Conservation (phyloP, 2,888 invertebrate species). For the Philereme transversata region DNA sequence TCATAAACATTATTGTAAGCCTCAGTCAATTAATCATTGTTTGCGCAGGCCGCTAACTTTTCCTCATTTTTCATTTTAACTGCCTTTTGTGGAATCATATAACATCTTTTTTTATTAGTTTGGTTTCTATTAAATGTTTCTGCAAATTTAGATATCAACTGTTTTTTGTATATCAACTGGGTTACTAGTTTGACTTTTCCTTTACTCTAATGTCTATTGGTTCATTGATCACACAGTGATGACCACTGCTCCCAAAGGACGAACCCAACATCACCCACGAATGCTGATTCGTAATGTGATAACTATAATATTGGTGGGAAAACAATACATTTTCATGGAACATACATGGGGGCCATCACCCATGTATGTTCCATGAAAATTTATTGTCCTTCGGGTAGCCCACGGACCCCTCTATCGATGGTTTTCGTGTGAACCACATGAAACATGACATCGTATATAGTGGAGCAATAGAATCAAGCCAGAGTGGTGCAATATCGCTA, state of each 20-base stretch:
- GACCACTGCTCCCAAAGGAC: background rate
- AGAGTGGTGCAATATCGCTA: too few species aligned
- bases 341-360: too few species aligned
- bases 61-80: constrained; percentile 29
- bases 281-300: too few species aligned
- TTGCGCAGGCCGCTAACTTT: constrained; percentile 31
- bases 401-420: too few species aligned
- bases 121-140: constrained; percentile 17
- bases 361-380: too few species aligned
- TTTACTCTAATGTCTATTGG: background rate
- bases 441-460: too few species aligned
- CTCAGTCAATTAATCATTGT: constrained; percentile 31
- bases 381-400: too few species aligned
- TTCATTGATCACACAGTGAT: background rate
- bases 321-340: too few species aligned
- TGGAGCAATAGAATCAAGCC: too few species aligned
- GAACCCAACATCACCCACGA: background rate
- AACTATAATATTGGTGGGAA: too few species aligned
- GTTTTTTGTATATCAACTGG: constrained; percentile 4
- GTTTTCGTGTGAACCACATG: too few species aligned
- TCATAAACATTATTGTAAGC: constrained; percentile 9
- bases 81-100: constrained; percentile 29
- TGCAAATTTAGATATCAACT: constrained; percentile 8
- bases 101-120: constrained; percentile 29
- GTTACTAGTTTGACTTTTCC: background rate